Evolutionary conservation across 2,797 vertebrate species (phyloP), one percentile per base, ranked within the genome.

Genomic region (Bucorvus abyssinicus): DNA sequence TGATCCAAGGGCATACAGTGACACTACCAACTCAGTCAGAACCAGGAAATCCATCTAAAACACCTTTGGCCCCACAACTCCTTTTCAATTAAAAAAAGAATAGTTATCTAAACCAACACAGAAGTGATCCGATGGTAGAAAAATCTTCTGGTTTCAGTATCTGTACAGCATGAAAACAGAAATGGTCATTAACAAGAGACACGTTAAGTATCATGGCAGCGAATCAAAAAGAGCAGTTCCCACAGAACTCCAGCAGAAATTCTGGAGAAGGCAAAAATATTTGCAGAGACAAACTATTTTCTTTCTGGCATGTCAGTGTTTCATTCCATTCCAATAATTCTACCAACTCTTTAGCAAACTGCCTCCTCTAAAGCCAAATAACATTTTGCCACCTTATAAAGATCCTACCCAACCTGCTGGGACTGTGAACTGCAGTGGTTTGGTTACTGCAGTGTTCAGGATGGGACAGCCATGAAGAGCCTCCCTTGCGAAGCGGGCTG

Each of bases 1-100:
- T 2, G 6, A 14, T 2, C 64, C 11, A 5, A 22, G 32, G 2
- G 8, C 16, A 6, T 3, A 26, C 17, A 40, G 26, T 32, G 50
- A 42, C 77, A 14, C 50, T 20, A 7, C 7, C 6, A 7, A 21
- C 30, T 27, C 55, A 42, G 22, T 2, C 74, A 36, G 75, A 67
- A 15, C 32, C 60, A 44, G 55, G 40, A 61, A 23, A 59, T 10
- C 29, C 29, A 29, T 21, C 59, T 7, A 2, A 80, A 83, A 12
- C 0, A 1, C 22, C 38, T 74, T 12, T 63, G 13, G 30, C 36
- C 16, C 18, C 59, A 61, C 24, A 23, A 7, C 1, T 16, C 10
- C 4, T 52, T n/a, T 49, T 34, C 24, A 44, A 1, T 7, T 26
- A 22, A 59, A 68, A 40, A 65, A 68, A 32, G 2, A 36, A 13